A percentile compares a stretch with the other conserved stretches of the same genome.
These are phyloP conservation scores for Sarcophaga peregrina DNA, from an alignment of 1,140 invertebrate genomes.

Conservation along the genomic window DNA sequence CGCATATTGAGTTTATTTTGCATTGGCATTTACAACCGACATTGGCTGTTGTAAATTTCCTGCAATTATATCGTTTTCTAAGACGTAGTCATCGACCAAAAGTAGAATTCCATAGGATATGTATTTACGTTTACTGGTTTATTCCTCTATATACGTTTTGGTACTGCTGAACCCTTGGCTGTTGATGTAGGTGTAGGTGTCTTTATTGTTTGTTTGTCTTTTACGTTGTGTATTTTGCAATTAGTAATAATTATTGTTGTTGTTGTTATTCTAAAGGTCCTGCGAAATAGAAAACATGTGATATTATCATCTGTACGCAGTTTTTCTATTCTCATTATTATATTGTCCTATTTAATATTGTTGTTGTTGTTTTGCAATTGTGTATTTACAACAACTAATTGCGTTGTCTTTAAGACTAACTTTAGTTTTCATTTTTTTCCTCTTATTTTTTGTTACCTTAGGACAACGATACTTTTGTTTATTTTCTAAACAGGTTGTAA, in stretches of 20 bases:
- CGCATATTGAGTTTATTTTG: not conserved
- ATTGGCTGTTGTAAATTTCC: not conserved
- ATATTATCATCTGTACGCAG: no score
- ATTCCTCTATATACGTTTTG: no score
- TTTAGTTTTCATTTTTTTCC: no score
- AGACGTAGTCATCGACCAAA: not conserved
- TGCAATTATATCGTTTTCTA: slow-evolving; percentile 12
- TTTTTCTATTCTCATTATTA: not conserved
- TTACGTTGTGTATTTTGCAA: not conserved
- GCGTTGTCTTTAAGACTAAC: not conserved
- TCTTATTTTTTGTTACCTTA: not conserved
- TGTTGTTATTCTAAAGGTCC: not conserved
- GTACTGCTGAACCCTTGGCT: no score
- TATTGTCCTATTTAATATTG: not conserved
- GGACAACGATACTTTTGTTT: not conserved
- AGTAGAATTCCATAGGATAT: no score
- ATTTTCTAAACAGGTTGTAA: not conserved
- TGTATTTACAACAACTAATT: not conserved
- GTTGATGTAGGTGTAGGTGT: no score
- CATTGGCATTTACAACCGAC: not conserved
- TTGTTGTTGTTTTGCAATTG: not conserved
- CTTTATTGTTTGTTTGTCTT: not conserved
- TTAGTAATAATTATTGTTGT: slow-evolving; percentile 7
- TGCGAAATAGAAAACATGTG: no score
- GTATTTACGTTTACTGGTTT: no score